Conservation (phyloP, 2,113 vertebrate species). For the Numida meleagris region DNA sequence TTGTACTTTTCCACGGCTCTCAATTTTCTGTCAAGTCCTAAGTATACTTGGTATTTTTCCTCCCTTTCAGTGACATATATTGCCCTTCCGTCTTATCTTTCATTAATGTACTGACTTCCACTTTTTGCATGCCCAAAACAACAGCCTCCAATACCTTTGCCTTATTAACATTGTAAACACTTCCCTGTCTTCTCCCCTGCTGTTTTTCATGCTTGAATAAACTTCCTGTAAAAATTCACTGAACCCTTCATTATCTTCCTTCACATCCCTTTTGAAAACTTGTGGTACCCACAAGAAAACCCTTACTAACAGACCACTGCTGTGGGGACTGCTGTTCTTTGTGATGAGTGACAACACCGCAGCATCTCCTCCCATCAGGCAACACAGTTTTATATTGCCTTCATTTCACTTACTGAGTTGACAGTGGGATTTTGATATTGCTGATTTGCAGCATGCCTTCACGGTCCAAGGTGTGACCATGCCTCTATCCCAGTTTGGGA, state of each 20-base stretch:
- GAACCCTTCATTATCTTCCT: neutral
- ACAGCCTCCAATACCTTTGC: neutral
- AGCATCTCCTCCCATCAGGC: rapidly evolving
- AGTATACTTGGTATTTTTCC: neutral
- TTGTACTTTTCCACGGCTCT: neutral
- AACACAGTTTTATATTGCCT: neutral
- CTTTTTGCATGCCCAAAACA: neutral
- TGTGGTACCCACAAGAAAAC: neutral
- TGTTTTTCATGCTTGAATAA: neutral
- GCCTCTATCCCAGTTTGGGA: neutral
- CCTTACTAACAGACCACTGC: neutral
- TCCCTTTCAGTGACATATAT: neutral
- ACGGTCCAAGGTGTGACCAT: no score
- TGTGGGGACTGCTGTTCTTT: rapidly evolving
- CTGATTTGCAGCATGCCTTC: neutral
- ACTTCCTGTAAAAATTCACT: neutral
- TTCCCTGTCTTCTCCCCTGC: neutral
- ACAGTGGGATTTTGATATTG: rapidly evolving
- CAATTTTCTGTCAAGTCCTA: neutral
- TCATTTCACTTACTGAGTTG: neutral
- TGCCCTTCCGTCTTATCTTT: neutral
- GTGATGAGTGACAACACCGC: rapidly evolving
- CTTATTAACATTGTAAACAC: neutral
- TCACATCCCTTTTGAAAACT: neutral
- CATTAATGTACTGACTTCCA: neutral